A percentile compares a stretch with the other conserved stretches of the same genome.
phyloP scores from a whole-genome alignment of 1,140 invertebrate genomes.

The Proctacanthus coquilletti region DNA sequence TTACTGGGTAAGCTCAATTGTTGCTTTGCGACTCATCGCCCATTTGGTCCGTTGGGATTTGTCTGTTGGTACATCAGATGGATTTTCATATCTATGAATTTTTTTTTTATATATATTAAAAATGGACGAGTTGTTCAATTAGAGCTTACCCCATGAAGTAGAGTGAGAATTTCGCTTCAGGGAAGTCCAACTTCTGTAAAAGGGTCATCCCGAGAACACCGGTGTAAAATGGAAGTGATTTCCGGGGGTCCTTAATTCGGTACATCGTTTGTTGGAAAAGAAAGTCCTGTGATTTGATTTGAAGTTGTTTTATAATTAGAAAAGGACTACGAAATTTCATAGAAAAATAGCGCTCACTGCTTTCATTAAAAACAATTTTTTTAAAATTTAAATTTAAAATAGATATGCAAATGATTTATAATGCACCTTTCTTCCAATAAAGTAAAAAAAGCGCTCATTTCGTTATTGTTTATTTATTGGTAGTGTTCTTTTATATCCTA shows the following conservation, averaged over 20 bases:
- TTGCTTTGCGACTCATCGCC: slow-evolving; percentile 72
- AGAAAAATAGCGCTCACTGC: no score
- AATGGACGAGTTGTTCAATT: slow-evolving; percentile 5
- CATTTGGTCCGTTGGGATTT: slow-evolving; percentile 49
- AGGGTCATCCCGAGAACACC: slow-evolving; percentile 80
- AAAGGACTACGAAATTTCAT: slow-evolving; percentile 8
- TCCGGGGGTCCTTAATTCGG: slow-evolving; percentile 79
- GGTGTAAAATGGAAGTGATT: slow-evolving; percentile 80
- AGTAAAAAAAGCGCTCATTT: no score
- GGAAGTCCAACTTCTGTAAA: slow-evolving; percentile 77
- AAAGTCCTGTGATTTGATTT: slow-evolving; percentile 65
- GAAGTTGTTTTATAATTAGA: no score
- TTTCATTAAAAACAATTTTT: no score
- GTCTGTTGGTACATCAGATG: slow-evolving; percentile 55
- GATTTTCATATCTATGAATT: slow-evolving; percentile 49
- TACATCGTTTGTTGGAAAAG: slow-evolving; percentile 95
- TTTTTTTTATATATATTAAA: slow-evolving; percentile 3
- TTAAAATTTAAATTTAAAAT: no score
- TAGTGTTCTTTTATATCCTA: no score
- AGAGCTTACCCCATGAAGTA: slow-evolving; percentile 68
- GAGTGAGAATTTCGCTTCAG: slow-evolving; percentile 75
- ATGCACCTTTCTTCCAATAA: no score
- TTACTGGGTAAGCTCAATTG: slow-evolving; percentile 86
- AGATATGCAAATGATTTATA: no score
- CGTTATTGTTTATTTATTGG: no score